Percentiles rank a stretch among this genome's conserved stretches.
phyloP scores from a whole-genome alignment of 2,888 invertebrate species.

The Drosophila koepferae region DNA sequence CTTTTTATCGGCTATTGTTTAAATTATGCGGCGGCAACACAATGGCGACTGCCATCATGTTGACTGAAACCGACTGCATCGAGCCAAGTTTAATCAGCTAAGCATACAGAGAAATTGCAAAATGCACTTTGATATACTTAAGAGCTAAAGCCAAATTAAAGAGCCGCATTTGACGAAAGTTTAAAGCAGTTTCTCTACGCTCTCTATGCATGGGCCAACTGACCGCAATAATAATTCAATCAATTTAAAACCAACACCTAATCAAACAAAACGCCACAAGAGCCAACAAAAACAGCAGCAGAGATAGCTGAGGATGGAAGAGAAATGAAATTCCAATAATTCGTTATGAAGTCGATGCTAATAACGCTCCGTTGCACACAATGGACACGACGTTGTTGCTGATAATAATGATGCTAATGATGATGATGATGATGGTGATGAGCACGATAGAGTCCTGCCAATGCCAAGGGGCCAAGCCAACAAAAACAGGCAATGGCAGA shows the following conservation, averaged over 20 bases:
- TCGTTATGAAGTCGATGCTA: conserved; percentile 78
- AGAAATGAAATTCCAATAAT: conserved; percentile 69
- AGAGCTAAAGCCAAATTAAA: conserved; percentile 2
- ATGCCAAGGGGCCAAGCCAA: conserved; percentile 31
- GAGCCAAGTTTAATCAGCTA: conserved; percentile 49
- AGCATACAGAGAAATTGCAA: conserved; percentile 20
- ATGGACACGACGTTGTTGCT: conserved; percentile 44
- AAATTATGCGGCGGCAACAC: conserved; percentile 41
- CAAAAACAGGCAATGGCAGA: conserved; percentile 25
- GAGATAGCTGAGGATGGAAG: conserved; percentile 9
- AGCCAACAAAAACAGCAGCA: conserved; percentile 24
- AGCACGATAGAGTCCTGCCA: conserved; percentile 18
- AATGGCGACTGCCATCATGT: conserved; percentile 26
- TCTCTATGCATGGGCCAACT: conserved; percentile 20
- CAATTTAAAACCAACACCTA: conserved; percentile 74
- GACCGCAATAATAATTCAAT: conserved; percentile 72
- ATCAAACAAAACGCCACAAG: conserved; percentile 59
- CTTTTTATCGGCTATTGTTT: conserved; percentile 63
- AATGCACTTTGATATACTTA: conserved; percentile 19
- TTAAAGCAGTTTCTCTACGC: neutral
- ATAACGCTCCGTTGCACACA: conserved; percentile 73
- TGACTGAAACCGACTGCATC: conserved; percentile 25
- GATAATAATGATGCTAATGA: conserved; percentile 22
- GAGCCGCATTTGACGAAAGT: neutral
- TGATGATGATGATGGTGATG: conserved; percentile 9